A percentile compares a stretch with the other conserved stretches of the same genome.
phyloP scores from a whole-genome alignment of 2,113 vertebrate genomes.

The Epinephelus cyanopodus region DNA sequence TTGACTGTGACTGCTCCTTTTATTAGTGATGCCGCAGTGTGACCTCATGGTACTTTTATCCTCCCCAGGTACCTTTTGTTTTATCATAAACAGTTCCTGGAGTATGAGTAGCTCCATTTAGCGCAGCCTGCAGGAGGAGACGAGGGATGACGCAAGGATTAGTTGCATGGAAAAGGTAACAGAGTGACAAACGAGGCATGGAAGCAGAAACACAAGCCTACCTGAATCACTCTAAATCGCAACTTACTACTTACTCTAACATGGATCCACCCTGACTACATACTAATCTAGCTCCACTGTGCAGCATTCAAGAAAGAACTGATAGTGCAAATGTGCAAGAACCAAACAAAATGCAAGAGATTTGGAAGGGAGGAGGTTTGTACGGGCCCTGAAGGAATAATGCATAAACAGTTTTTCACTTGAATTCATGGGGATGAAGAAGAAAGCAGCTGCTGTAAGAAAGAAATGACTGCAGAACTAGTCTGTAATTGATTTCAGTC shows the following conservation, averaged over 20 bases:
- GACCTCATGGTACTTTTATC: background rate
- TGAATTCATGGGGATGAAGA: constrained; percentile 50
- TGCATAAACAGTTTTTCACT: constrained; percentile 18
- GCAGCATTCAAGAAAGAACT: background rate
- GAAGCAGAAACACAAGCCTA: constrained; percentile 69
- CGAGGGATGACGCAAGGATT: background rate
- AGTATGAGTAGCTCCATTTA: constrained; percentile 89
- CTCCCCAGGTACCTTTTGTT: constrained; percentile 90
- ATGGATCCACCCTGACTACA: constrained; percentile 16
- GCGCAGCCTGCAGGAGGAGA: constrained; percentile 37
- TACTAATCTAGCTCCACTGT: constrained; percentile 22
- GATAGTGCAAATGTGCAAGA: constrained; percentile 13
- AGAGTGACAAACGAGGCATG: constrained; percentile 67
- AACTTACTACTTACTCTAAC: constrained; percentile 18
- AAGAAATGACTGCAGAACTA: background rate
- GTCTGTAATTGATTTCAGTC: background rate
- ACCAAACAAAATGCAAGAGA: constrained; percentile 11
- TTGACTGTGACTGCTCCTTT: background rate
- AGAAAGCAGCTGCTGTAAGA: constrained; percentile 21
- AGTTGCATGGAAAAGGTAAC: constrained; percentile 36
- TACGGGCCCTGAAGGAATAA: constrained; percentile 24
- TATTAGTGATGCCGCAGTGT: background rate
- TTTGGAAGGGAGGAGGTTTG: background rate
- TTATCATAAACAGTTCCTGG: constrained; percentile 98
- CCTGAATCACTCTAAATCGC: constrained; percentile 66